Percentiles rank a stretch among this genome's conserved stretches.
phyloP scores from a whole-genome alignment of 2,113 vertebrate species.

The Sialia sialis region DNA sequence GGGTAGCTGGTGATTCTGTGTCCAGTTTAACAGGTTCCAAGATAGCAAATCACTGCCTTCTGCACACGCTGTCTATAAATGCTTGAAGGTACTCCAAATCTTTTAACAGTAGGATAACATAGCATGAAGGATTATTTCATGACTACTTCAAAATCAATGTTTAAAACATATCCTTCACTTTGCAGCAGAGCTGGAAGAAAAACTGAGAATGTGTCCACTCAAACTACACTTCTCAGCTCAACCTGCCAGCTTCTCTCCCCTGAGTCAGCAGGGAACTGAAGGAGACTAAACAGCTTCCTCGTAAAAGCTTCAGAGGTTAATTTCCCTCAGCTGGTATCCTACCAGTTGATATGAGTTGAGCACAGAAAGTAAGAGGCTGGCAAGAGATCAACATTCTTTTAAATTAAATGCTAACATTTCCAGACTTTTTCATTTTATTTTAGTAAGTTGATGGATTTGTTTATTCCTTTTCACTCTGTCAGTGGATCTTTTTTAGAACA shows the following conservation, averaged over 20 bases:
- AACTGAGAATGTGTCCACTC: background rate
- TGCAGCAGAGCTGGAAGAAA: background rate
- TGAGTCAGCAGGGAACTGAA: background rate
- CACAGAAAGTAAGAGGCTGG: background rate
- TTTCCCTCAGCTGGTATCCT: background rate
- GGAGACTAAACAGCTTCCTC: constrained; percentile 1
- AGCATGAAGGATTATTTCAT: background rate
- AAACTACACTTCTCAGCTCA: background rate
- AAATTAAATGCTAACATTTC: constrained; percentile 1
- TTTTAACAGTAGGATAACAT: background rate
- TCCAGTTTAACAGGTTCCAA: background rate
- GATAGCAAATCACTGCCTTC: background rate
- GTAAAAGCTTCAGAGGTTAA: constrained; percentile 1
- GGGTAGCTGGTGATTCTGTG: background rate
- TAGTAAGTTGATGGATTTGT: background rate
- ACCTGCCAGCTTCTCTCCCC: background rate
- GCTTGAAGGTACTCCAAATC: background rate
- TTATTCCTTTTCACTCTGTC: background rate
- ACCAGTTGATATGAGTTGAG: background rate
- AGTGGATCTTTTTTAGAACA: background rate
- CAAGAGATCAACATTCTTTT: background rate
- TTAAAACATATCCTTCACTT: background rate
- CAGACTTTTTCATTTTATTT: background rate
- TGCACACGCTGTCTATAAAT: background rate
- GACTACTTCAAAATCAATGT: background rate